phyloP scores from a whole-genome alignment of 2,113 vertebrate genomes.

The Marcusenius ussheri region DNA sequence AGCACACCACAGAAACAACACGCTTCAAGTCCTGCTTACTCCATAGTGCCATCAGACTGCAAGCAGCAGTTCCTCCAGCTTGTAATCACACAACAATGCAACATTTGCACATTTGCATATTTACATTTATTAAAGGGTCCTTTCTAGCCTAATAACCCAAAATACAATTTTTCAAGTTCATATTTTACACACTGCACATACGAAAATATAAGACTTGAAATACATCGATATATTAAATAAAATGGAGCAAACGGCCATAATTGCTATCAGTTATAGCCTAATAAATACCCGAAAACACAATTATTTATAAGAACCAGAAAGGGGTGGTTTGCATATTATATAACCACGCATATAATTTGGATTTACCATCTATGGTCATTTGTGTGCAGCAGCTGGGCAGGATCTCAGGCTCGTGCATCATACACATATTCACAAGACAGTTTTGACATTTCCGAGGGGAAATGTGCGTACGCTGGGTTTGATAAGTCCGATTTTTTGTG shows the following conservation, averaged over 20 bases:
- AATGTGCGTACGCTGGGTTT: neutral
- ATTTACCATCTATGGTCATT: neutral
- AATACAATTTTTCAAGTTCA: neutral
- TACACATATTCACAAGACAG: neutral
- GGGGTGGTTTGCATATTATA: neutral
- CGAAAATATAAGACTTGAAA: neutral
- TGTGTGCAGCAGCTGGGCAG: neutral
- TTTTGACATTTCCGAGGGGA: too few relatives aligned
- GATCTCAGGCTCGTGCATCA: neutral
- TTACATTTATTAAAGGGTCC: neutral
- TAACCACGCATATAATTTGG: neutral
- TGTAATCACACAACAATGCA: neutral
- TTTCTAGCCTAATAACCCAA: neutral
- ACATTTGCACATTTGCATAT: neutral
- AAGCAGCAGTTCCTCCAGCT: neutral
- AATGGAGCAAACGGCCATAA: neutral
- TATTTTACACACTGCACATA: neutral
- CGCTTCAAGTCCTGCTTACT: neutral
- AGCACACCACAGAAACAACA: neutral
- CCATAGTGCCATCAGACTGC: neutral
- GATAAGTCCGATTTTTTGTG: neutral
- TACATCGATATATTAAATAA: neutral
- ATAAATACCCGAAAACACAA: neutral
- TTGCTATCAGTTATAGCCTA: neutral
- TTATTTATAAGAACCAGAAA: neutral